phyloP scores from a whole-genome alignment of 2,797 vertebrate genomes.

The Tamandua tetradactyla region DNA sequence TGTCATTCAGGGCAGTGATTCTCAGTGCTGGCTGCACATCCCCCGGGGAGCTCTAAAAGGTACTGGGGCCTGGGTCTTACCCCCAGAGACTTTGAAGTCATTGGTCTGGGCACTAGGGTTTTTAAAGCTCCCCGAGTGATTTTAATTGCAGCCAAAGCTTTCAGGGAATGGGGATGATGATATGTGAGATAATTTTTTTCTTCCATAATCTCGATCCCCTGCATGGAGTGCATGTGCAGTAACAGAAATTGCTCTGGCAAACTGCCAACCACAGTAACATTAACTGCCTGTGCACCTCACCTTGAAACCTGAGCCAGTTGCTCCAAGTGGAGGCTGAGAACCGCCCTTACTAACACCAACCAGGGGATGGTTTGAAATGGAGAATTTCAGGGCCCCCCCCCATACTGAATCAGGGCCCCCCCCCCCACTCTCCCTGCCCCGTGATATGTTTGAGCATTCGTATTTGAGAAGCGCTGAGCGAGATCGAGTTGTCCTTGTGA shows the following conservation, averaged over 20 bases:
- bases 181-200: not conserved
- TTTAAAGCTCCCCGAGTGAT: not conserved
- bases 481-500: not conserved
- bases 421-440: no score
- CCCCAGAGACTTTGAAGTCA: not conserved
- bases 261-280: rapidly evolving
- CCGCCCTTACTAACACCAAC: not conserved
- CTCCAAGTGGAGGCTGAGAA: not conserved
- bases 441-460: no score
- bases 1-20: not conserved
- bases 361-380: not conserved
- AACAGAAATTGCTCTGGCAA: not conserved
- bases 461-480: not conserved
- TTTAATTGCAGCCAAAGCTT: not conserved
- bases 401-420: rapidly evolving
- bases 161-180: not conserved
- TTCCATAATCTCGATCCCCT: not conserved
- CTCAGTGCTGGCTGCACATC: not conserved
- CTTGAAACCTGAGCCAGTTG: not conserved
- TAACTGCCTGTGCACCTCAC: not conserved
- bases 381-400: no score
- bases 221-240: not conserved
- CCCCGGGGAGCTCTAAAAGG: not conserved
- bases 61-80: not conserved
- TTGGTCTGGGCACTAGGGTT: not conserved